Conservation (phyloP, 2,113 vertebrate species). For the Sitta europaea region DNA sequence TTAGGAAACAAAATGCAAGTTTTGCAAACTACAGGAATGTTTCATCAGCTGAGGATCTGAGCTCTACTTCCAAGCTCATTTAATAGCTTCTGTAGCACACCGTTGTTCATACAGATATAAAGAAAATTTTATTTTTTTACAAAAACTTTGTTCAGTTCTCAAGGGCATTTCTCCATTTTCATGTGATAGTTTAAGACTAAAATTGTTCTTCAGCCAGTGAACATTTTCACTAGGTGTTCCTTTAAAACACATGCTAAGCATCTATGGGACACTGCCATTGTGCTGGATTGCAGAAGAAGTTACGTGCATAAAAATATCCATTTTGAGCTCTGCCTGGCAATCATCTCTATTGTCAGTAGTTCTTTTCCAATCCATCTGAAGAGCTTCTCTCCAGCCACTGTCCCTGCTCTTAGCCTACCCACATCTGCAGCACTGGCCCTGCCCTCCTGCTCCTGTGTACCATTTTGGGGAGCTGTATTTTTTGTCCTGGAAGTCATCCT, state of each 20-base stretch:
- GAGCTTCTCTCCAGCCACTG: neutral
- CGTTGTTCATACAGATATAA: neutral
- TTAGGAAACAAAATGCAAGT: neutral
- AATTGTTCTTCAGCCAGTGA: neutral
- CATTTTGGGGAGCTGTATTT: neutral
- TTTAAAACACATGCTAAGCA: neutral
- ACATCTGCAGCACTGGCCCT: neutral
- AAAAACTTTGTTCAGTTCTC: neutral
- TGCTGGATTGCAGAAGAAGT: neutral
- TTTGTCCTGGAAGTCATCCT: neutral
- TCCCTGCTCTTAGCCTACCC: neutral
- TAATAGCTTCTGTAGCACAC: neutral
- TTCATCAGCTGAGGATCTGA: neutral
- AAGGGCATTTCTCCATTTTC: neutral
- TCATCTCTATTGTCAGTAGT: neutral
- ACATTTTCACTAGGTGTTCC: neutral
- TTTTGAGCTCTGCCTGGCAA: neutral
- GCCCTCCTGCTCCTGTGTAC: neutral
- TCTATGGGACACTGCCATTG: neutral
- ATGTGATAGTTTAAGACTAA: neutral
- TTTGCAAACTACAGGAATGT: neutral
- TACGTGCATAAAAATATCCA: neutral
- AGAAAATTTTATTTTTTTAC: neutral
- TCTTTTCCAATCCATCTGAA: neutral
- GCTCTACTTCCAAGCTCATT: neutral